Base-by-base conservation (phyloP, 2,797 vertebrate species). In the Odontamblyopus rebecca region DNA sequence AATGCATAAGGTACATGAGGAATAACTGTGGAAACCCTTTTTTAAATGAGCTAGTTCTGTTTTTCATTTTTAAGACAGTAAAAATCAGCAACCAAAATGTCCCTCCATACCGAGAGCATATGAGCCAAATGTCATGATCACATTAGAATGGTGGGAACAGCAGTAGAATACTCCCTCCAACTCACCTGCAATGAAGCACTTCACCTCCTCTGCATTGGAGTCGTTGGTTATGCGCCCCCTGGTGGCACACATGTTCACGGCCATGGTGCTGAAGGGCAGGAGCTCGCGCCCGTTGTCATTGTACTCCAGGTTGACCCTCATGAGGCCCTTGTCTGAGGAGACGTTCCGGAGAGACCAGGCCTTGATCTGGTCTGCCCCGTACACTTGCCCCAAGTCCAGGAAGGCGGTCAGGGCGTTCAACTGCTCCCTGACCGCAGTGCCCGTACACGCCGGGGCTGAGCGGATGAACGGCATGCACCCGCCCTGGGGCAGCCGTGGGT, bases 131-230 rank as follows among this genome's bases (percentile, higher is more conserved):
- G 13, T 48, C 12, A 4, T 16, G 44, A 48, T 16, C 13, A 15
- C 4, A 4, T 48, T 48, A 48, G 15, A 48, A 3, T 48, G 6
- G 13, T 48, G 4, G 4, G 51, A 54, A n/a, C 0, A 6, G 51
- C 18, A n/a, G n/a, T 48, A n/a, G 19, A 54, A 54, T n/a, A 1
- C 19, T 54, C 16, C 5, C 5, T 19, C 4, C 6, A n/a, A 54
- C 92, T 84, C 35, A 98, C 96, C 97, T 41, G 93, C 93, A 13
- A 88, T 3, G 61, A 97, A 98, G 69, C 97, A 98, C 6, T 91
- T 94, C 71, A 97, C 92, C 3, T 91, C 92, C 51, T 78, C 0
- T 0, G 78, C 84, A 2, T 9, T 32, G 0, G 0, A 6, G 15
- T 83, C 18, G 0, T 74, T 74, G 0, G 89, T 91, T 0, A 91